phyloP scores from a whole-genome alignment of 2,888 invertebrate species.

The Drosophila longiperda region DNA sequence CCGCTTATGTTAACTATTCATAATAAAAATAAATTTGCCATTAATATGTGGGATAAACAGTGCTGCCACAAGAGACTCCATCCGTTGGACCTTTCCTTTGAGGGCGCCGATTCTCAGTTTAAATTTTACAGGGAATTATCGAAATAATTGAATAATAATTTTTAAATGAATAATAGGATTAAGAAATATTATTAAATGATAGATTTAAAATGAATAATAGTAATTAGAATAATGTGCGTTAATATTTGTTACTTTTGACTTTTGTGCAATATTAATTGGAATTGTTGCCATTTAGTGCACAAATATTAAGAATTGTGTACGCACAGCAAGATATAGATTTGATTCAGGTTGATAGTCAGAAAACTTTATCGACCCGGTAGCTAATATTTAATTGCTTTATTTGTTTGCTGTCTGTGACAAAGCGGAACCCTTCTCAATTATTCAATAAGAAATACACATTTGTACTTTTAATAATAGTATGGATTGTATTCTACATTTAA shows the following conservation, averaged over 20 bases:
- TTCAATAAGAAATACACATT: background rate
- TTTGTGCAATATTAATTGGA: background rate
- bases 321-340: background rate
- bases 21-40: background rate
- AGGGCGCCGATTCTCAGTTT: background rate
- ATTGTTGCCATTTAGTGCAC: background rate
- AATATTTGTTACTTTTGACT: background rate
- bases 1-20: background rate
- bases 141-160: background rate
- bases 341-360: background rate
- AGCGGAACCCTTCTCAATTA: slow-evolving; percentile 9
- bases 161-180: background rate
- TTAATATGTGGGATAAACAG: background rate
- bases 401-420: slow-evolving; percentile 9
- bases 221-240: background rate
- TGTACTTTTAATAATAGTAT: slow-evolving; percentile 15
- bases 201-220: too few species aligned
- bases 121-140: background rate
- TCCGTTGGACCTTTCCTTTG: background rate
- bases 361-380: background rate
- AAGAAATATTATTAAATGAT: too few species aligned
- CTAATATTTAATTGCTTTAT: slow-evolving; percentile 35
- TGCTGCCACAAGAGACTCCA: background rate
- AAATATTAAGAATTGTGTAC: background rate
- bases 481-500: slow-evolving; percentile 9